Conservation (phyloP, 2,888 invertebrate genomes). For the Deilephila porcellus region DNA sequence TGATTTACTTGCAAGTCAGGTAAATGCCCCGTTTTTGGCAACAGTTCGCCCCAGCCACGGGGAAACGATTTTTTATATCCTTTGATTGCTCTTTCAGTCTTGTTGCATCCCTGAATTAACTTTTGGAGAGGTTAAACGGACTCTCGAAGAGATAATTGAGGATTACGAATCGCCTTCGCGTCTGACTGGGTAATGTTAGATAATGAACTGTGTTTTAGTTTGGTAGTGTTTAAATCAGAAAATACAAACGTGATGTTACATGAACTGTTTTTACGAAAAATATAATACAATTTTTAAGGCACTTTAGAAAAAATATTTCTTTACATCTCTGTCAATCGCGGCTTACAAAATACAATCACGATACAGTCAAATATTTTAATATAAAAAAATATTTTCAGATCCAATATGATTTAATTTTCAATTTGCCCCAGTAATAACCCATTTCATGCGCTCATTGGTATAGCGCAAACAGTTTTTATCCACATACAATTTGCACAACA, state of each 20-base stretch:
- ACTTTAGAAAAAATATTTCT: too few species aligned
- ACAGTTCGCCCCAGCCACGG: neutral
- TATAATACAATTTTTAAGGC: too few species aligned
- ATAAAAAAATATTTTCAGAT: too few species aligned
- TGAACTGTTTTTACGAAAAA: too few species aligned
- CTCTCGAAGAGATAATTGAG: neutral
- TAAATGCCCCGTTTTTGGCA: constrained; percentile 20
- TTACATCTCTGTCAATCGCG: too few species aligned
- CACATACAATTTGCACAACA: neutral
- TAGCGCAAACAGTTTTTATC: neutral
- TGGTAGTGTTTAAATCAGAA: too few species aligned
- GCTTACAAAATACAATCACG: too few species aligned
- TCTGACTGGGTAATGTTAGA: neutral
- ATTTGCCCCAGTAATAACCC: too few species aligned
- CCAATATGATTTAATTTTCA: too few species aligned
- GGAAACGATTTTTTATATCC: constrained; percentile 12
- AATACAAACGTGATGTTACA: too few species aligned
- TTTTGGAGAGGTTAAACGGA: neutral
- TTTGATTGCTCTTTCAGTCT: constrained; percentile 24
- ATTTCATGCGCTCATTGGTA: too few species aligned
- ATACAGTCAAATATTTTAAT: too few species aligned
- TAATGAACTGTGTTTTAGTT: neutral
- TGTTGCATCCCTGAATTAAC: constrained; percentile 6
- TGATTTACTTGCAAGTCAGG: constrained; percentile 25
- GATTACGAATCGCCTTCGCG: neutral